phyloP scores from a whole-genome alignment of 2,113 vertebrate species.

The Nansenia antarctica region DNA sequence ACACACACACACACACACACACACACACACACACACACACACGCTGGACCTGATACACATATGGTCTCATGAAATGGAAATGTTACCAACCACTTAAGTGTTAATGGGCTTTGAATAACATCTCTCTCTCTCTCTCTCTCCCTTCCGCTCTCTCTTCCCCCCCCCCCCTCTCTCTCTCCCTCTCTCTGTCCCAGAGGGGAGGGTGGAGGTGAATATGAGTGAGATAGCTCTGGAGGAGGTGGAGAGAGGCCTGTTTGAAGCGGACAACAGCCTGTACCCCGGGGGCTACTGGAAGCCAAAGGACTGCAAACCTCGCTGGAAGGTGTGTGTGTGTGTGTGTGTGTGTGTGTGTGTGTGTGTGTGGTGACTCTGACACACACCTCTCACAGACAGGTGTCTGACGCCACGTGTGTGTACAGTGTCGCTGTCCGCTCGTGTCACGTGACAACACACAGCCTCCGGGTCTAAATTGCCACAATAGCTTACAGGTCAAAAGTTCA shows the following conservation, averaged over 20 bases:
- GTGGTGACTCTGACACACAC: background rate
- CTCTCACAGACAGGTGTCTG: background rate
- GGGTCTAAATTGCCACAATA: background rate
- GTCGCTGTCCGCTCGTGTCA: background rate
- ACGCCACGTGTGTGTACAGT: background rate
- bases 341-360: background rate
- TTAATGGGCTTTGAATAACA: background rate
- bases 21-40: background rate
- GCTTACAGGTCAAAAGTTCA: background rate
- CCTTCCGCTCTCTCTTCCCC: background rate
- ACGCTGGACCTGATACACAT: background rate
- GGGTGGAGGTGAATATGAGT: slow-evolving; percentile 90
- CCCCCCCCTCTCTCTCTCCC: background rate
- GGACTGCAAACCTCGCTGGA: slow-evolving; percentile 94
- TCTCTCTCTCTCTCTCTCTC: background rate
- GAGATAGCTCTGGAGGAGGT: slow-evolving; percentile 88
- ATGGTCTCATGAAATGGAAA: too few species aligned
- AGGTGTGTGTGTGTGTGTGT: slow-evolving; percentile 72
- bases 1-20: background rate
- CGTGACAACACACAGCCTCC: background rate
- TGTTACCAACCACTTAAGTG: background rate
- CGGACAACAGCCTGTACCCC: slow-evolving; percentile 74
- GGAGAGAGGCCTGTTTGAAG: slow-evolving; percentile 77
- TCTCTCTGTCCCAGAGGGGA: slow-evolving; percentile 79
- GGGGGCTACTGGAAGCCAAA: slow-evolving; percentile 93